Evolutionary conservation across 2,113 vertebrate genomes (phyloP).

Genomic region (Neodontobutis hainanensis): DNA sequence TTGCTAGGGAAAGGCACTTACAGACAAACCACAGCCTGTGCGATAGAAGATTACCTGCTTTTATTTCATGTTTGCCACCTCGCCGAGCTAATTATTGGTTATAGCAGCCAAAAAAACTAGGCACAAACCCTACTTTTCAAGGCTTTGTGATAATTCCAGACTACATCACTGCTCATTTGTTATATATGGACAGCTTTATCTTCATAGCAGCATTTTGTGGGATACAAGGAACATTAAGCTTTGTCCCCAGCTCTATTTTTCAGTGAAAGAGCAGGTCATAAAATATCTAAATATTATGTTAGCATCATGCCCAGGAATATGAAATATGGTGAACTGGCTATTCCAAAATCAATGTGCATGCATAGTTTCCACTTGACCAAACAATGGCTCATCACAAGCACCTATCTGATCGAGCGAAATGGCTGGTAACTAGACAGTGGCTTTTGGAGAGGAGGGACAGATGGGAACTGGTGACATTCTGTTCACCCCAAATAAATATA

Average conservation of each 20-base stretch:
- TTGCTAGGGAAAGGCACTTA: neutral
- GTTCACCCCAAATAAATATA: too few species aligned
- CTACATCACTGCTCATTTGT: constrained; percentile 1
- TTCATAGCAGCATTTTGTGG: constrained; percentile 7
- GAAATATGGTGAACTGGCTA: neutral
- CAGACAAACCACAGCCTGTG: neutral
- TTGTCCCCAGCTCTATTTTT: neutral
- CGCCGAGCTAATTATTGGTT: neutral
- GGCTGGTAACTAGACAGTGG: too few species aligned
- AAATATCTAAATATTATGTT: constrained; percentile 6
- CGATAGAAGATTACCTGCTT: neutral
- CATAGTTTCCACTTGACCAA: too few species aligned
- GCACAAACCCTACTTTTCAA: neutral
- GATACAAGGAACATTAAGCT: constrained; percentile 12
- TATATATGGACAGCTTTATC: constrained; percentile 11
- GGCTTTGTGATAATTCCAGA: neutral
- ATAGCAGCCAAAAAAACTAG: neutral
- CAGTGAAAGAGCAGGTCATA: constrained; percentile 4
- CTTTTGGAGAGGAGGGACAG: too few species aligned
- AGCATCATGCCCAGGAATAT: neutral
- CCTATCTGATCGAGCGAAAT: too few species aligned
- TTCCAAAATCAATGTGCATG: neutral
- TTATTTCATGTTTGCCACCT: neutral
- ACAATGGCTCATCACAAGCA: too few species aligned
- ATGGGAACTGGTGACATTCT: too few species aligned